Conservation (phyloP, 2,113 vertebrate genomes). For the Sylvilagus bachmani region DNA sequence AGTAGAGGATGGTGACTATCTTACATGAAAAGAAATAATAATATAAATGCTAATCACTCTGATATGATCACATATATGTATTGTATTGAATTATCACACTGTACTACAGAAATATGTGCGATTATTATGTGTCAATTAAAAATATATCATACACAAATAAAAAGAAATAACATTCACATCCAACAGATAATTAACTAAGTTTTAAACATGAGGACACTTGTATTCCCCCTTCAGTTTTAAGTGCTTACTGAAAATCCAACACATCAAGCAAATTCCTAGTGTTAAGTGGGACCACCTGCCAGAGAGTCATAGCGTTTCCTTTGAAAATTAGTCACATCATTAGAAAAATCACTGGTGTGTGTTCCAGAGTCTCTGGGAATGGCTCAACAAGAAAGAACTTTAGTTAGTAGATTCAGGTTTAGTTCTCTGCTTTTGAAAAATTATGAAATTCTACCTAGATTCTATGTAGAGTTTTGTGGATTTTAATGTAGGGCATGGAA, state of each 20-base stretch:
- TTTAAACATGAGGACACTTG: background rate
- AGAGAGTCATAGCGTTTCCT: constrained; percentile 5
- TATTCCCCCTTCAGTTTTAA: background rate
- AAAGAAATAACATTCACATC: background rate
- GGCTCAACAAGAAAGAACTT: background rate
- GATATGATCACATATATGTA: too few relatives aligned
- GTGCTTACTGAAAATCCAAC: background rate
- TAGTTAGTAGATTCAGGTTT: background rate
- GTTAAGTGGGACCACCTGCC: background rate
- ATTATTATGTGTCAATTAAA: too few relatives aligned
- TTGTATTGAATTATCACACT: too few relatives aligned
- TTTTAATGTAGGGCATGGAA: constrained; percentile 19
- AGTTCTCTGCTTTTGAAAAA: constrained; percentile 3
- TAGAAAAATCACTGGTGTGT: background rate
- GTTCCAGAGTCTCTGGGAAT: background rate
- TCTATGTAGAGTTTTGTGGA: background rate
- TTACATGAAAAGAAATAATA: background rate
- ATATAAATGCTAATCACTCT: too few relatives aligned
- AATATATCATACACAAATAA: too few relatives aligned
- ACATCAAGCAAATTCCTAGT: background rate
- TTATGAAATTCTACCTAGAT: background rate
- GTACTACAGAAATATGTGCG: too few relatives aligned
- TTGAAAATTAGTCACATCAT: constrained; percentile 8
- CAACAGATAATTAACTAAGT: background rate
- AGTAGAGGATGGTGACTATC: background rate